phyloP scores from a whole-genome alignment of 2,888 invertebrate genomes.

The Holacanthella duospinosa region DNA sequence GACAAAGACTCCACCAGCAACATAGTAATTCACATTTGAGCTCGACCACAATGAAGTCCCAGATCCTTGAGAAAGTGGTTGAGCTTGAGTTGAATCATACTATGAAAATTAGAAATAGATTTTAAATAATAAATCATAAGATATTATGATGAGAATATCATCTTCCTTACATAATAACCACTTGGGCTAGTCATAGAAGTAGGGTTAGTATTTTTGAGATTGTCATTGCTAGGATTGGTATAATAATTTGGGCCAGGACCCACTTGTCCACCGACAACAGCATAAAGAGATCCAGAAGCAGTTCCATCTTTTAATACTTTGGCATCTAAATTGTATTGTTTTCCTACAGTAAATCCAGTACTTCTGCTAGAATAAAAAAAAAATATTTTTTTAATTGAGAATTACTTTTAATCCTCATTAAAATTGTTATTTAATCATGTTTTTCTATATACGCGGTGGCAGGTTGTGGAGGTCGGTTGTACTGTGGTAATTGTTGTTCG shows the following conservation, averaged over 20 bases:
- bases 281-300: background rate
- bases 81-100: background rate
- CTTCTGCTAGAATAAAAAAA: background rate
- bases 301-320: background rate
- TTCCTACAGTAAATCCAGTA: constrained; percentile 2
- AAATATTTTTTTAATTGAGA: background rate
- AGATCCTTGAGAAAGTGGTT: background rate
- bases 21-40: background rate
- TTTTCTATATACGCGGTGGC: background rate
- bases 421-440: too few species aligned
- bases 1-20: constrained; percentile 9
- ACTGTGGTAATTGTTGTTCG: background rate
- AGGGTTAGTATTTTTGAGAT: background rate
- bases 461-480: background rate
- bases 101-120: background rate
- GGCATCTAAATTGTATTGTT: background rate
- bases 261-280: background rate
- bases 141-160: too few species aligned
- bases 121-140: constrained; percentile 1
- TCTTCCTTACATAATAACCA: too few species aligned
- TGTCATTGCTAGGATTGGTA: too few species aligned
- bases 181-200: background rate
- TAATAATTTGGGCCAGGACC: background rate
- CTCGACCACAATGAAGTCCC: background rate
- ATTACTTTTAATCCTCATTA: background rate